phyloP scores from a whole-genome alignment of 2,888 invertebrate species.

The Odontothrips loti region DNA sequence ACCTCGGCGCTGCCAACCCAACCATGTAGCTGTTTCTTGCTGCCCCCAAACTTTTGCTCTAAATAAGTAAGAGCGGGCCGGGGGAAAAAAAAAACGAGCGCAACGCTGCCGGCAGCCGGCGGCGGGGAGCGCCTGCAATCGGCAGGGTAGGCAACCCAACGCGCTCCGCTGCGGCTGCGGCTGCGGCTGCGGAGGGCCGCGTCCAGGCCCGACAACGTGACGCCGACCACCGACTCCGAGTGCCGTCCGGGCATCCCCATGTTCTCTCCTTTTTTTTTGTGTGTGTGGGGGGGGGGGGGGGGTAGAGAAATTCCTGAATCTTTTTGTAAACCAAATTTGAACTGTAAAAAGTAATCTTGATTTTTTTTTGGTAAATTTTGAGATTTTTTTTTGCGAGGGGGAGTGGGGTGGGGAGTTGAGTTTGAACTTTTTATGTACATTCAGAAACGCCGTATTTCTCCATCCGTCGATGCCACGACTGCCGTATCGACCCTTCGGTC shows the following conservation, averaged over 20 bases:
- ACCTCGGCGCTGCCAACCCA: not conserved
- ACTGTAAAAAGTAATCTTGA: no score
- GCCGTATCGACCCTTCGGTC: no score
- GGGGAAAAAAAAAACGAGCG: not conserved
- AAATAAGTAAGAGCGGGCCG: not conserved
- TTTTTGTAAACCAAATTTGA: no score
- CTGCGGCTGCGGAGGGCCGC: not conserved
- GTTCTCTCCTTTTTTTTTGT: not conserved
- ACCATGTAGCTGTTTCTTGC: not conserved
- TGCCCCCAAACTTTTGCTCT: not conserved
- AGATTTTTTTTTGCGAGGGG: no score
- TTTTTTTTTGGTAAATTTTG: no score
- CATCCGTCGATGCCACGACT: no score
- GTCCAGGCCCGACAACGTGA: not conserved
- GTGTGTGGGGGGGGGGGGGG: not conserved
- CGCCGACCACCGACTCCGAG: not conserved
- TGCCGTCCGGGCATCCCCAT: no score
- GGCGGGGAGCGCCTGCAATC: no score
- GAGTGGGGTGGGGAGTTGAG: no score
- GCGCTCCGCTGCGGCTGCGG: not conserved
- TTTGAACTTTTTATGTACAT: no score
- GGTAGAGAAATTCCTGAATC: not conserved
- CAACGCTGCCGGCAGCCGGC: not conserved
- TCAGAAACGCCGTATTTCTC: no score
- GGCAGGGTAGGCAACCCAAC: not conserved